Base-by-base conservation (phyloP, 2,888 invertebrate genomes). In the Hoplodrina ambigua region DNA sequence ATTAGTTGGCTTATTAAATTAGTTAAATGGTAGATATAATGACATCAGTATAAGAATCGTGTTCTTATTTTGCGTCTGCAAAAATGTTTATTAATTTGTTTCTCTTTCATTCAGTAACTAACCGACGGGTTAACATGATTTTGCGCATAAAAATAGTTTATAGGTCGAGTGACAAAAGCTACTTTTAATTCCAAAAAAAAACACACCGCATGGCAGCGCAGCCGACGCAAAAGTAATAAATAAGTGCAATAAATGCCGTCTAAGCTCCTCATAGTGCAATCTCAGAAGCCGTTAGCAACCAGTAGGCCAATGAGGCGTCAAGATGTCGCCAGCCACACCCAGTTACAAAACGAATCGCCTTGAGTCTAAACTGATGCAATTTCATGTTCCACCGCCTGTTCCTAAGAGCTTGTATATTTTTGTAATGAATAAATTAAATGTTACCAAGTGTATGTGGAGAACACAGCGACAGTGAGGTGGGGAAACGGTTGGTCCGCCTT, bases 261-360 rank as follows among this genome's bases (percentile, higher is more conserved):
- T 54, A 8, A 49, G 37, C 37, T 53, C 19, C 17, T 46, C 13
- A 19, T 46, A 49, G 49, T 55, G 46, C 59, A 60, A 66, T 33
- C 44, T 74, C 41, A 55, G 54, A 1, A 41, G 65, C 66, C 50
- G 66, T 74, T 73, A 67, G 67, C 58, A 44, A 59, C 74, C 17
- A 56, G 37, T 46, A 74, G 58, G 58, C 69, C 74, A 69, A 69
- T 54, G 37, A 70, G 75, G 75, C 75, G 76, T 53, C 75, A 76
- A 75, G 55, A 75, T 59, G 75, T 56, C 75, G 74, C 50, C 41
- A 46, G 71, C 72, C 80, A 66, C 79, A 75, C 79, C 80, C 76
- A 67, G 54, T 62, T 67, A 54, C 69, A 65, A 71, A 59, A 80
- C 61, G 55, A 19, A 71, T 69, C 49, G 78, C 68, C 69, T 80